phyloP scores from a whole-genome alignment of 2,113 vertebrate species.

The Nibea albiflora region DNA sequence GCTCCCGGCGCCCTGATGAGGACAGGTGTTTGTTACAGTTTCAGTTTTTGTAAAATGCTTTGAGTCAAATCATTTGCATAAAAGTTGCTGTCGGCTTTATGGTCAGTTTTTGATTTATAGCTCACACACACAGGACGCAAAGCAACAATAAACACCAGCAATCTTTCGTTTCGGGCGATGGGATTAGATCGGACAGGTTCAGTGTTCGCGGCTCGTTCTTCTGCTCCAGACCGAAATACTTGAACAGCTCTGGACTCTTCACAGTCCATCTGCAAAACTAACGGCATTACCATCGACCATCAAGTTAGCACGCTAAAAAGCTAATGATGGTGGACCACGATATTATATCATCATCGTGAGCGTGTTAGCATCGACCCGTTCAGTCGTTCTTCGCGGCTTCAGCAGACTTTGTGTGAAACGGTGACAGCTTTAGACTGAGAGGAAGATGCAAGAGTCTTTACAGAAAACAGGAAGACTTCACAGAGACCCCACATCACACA shows the following conservation, averaged over 20 bases:
- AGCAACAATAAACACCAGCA: too few relatives aligned
- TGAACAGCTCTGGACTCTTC: neutral
- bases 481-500: conserved; percentile 7
- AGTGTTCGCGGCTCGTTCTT: too few relatives aligned
- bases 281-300: neutral
- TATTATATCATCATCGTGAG: neutral
- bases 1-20: too few relatives aligned
- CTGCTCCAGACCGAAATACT: too few relatives aligned
- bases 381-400: neutral
- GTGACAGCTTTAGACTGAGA: conserved; percentile 20
- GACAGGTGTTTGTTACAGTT: too few relatives aligned
- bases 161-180: too few relatives aligned
- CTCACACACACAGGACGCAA: too few relatives aligned
- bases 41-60: too few relatives aligned
- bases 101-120: too few relatives aligned
- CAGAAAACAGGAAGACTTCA: conserved; percentile 56
- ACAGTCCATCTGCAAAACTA: neutral
- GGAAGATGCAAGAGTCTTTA: neutral
- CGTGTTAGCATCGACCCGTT: neutral
- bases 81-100: too few relatives aligned
- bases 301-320: neutral
- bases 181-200: too few relatives aligned
- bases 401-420: conserved; percentile 1
- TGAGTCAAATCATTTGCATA: too few relatives aligned
- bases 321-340: neutral